A percentile compares a stretch with the other conserved stretches of the same genome.
phyloP scores from a whole-genome alignment of 2,113 vertebrate species.

The Cephalopholis sonnerati region DNA sequence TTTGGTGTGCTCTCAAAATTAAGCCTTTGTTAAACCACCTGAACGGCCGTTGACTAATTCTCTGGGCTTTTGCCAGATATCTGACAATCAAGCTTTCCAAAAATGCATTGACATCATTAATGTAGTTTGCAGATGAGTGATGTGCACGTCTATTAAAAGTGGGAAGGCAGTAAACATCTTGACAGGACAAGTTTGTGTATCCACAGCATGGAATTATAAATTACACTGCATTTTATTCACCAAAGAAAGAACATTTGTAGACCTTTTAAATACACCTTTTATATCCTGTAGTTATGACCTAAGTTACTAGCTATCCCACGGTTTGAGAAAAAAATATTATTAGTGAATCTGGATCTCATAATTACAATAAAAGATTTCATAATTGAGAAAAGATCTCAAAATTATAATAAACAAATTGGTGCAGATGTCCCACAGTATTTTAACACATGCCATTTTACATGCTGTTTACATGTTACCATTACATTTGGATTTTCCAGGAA shows the following conservation, averaged over 20 bases:
- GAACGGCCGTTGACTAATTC: background rate
- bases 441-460: background rate
- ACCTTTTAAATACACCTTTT: background rate
- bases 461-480: background rate
- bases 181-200: background rate
- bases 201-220: background rate
- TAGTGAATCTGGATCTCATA: no score
- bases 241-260: background rate
- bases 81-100: conserved; percentile 19
- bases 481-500: background rate
- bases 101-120: background rate
- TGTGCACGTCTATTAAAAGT: background rate
- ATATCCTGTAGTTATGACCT: background rate
- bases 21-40: conserved; percentile 4
- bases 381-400: no score
- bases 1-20: background rate
- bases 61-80: background rate
- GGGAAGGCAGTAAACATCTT: background rate
- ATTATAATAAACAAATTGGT: background rate
- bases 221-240: background rate
- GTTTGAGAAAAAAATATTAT: background rate
- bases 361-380: no score
- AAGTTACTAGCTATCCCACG: no score
- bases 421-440: background rate
- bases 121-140: background rate